Base-by-base conservation (phyloP, 1,140 invertebrate species). In the Pectinophora gossypiella region DNA sequence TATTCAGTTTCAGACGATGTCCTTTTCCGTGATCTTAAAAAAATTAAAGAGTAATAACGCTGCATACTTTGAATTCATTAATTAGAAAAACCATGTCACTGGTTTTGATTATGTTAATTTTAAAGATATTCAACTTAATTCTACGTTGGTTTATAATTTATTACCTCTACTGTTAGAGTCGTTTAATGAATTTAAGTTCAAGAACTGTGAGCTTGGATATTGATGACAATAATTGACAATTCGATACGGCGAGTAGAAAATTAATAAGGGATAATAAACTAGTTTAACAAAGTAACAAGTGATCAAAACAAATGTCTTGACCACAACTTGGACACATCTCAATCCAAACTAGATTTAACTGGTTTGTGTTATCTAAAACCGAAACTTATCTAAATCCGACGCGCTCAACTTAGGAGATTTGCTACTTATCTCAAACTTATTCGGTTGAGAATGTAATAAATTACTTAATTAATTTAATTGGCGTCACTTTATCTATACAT, bases 391-490 rank as follows among this genome's bases (percentile, higher is more conserved):
- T 51, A 58, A 53, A 21, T 21, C 35, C 35, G 42, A 32, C 9
- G 27, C 27, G 1, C n/a, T n/a, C n/a, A 32, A 32, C n/a, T n/a
- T n/a, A n/a, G n/a, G 13, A 48, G 36, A 56, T 32, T 32, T 51
- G 9, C 47, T 27, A 36, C 16, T 50, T 56, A 56, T 56, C 48
- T 49, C 18, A 3, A 45, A 46, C 27, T 21, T 36, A 54, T 35
- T 47, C 22, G 44, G 27, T 22, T 35, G 23, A 19, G 46, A 56
- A 56, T 56, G 27, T 32, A 32, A 32, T 32, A 32, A 23, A 32
- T 58, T 49, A 48, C 50, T 58, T 53, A 58, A 58, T 58, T 52
- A 53, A 23, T 52, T 52, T 52, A 52, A 58, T 58, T 58, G 48
- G 47, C 18, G n/a, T n/a, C 46, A 18, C 27, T 53, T 58, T 58